Evolutionary conservation across 2,888 invertebrate species (phyloP).

Genomic region (Euzophera pinguis): DNA sequence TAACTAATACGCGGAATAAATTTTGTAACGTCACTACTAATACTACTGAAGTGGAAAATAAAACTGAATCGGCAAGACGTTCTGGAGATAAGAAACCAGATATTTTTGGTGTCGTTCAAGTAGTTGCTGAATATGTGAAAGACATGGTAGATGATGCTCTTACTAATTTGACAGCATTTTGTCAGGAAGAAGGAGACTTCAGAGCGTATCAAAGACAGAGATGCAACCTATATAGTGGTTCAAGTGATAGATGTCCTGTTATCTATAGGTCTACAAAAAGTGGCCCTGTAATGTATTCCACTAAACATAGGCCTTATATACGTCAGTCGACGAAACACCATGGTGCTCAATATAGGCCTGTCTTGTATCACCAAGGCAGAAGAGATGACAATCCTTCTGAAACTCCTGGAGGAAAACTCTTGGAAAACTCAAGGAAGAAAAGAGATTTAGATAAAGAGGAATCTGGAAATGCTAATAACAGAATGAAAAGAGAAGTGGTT

Average conservation of each 20-base stretch:
- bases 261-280: slow-evolving; percentile 39
- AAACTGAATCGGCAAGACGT: neutral
- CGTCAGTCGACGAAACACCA: slow-evolving; percentile 35
- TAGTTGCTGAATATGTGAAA: slow-evolving; percentile 35
- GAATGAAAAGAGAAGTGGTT: neutral
- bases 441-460: neutral
- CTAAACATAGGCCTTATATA: slow-evolving; percentile 42
- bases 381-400: neutral
- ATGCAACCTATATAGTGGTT: slow-evolving; percentile 22
- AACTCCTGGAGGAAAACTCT: neutral
- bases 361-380: neutral
- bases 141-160: slow-evolving; percentile 37
- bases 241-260: slow-evolving; percentile 23
- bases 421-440: neutral
- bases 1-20: slow-evolving; percentile 42
- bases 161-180: slow-evolving; percentile 45
- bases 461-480: neutral
- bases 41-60: neutral
- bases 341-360: neutral
- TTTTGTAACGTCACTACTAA: slow-evolving; percentile 38
- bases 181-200: slow-evolving; percentile 33
- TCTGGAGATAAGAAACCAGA: slow-evolving; percentile 24
- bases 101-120: slow-evolving; percentile 37
- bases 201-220: slow-evolving; percentile 34
- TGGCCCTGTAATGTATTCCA: slow-evolving; percentile 35